Evolutionary conservation across 2,797 vertebrate species (phyloP).

Genomic region (Pangasius mekongensis): DNA sequence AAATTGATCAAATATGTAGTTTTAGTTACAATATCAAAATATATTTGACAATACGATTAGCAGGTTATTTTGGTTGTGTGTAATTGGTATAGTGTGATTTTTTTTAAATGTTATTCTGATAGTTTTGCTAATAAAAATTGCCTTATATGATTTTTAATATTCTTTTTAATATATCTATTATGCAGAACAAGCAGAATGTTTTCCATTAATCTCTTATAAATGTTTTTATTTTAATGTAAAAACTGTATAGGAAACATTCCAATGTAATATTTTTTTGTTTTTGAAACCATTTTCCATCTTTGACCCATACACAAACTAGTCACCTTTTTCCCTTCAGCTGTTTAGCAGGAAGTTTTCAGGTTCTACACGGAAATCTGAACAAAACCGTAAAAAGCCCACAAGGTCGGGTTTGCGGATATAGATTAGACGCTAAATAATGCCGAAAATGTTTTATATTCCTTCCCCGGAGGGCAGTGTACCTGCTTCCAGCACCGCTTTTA

Average conservation of each 20-base stretch:
- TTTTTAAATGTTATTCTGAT: neutral
- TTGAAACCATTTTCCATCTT: neutral
- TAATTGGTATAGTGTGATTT: neutral
- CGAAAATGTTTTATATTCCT: conserved; percentile 6
- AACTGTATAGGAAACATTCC: too few species aligned
- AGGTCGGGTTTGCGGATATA: neutral
- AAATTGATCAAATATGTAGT: neutral
- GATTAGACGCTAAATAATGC: conserved; percentile 16
- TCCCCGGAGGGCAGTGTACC: conserved; percentile 19
- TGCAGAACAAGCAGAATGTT: neutral
- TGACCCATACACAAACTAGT: neutral
- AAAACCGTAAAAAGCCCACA: conserved; percentile 14
- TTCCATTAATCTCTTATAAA: neutral
- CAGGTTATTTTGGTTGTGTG: neutral
- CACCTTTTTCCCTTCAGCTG: conserved; percentile 8
- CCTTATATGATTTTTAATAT: neutral
- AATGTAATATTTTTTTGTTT: neutral
- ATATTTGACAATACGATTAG: neutral
- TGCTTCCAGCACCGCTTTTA: conserved; percentile 14
- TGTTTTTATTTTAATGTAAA: too few species aligned
- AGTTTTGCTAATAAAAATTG: too few species aligned
- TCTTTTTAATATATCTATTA: neutral
- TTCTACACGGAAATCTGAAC: neutral
- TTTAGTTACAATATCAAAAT: neutral
- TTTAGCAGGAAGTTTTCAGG: neutral